Percentiles rank a stretch among this genome's conserved stretches.
These are phyloP conservation scores for Mormyrus lacerda DNA, from an alignment of 2,113 vertebrate genomes.

Conservation along the genomic window DNA sequence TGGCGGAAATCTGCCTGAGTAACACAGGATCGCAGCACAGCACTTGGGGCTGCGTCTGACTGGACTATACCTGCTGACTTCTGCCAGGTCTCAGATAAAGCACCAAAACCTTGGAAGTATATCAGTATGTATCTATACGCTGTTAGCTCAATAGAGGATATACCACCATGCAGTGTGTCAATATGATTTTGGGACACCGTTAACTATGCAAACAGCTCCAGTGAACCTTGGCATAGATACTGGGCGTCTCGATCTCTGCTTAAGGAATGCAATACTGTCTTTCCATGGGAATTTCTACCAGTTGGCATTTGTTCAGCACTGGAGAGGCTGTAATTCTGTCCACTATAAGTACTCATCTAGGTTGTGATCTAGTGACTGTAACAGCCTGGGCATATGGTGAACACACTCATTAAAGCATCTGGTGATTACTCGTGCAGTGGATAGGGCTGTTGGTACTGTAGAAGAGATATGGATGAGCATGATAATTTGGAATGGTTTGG, in stretches of 20 bases:
- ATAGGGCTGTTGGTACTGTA: not conserved
- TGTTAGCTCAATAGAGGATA: not conserved
- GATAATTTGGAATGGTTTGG: not conserved
- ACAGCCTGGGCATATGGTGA: not conserved
- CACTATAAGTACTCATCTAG: not conserved
- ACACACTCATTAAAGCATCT: not conserved
- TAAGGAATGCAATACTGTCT: not conserved
- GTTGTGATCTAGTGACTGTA: not conserved
- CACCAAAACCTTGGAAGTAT: not conserved
- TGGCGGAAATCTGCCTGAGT: not conserved
- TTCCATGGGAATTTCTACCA: not conserved
- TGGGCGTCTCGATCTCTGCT: not conserved
- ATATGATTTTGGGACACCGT: not conserved
- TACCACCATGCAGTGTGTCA: not conserved
- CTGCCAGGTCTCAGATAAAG: not conserved
- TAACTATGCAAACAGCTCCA: not conserved
- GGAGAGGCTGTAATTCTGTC: not conserved
- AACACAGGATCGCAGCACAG: not conserved
- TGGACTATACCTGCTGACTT: not conserved
- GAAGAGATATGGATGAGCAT: not conserved
- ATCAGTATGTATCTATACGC: not conserved
- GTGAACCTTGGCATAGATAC: not conserved
- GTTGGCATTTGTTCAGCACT: not conserved
- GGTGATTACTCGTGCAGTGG: not conserved
- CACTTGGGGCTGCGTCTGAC: not conserved